Percentiles rank a stretch among this genome's conserved stretches.
These are phyloP conservation scores for Dusona sp. DNA, from an alignment of 2,888 invertebrate species.

Conservation along the genomic window DNA sequence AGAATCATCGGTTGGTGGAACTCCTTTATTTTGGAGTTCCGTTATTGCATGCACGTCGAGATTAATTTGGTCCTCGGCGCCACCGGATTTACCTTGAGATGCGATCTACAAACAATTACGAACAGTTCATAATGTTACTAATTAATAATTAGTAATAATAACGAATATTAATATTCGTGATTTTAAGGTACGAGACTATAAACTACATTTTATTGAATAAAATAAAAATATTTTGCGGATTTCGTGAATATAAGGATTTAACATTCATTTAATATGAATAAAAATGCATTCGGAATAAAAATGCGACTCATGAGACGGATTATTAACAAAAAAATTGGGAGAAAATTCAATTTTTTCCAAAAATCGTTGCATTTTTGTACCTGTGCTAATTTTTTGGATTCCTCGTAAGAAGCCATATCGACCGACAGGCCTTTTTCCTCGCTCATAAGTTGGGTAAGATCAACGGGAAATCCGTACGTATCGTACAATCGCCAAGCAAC, in stretches of 20 bases:
- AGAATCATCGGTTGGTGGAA: conserved; percentile 95
- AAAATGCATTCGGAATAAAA: not conserved
- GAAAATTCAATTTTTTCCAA: not conserved
- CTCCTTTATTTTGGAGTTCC: conserved; percentile 91
- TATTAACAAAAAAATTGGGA: not conserved
- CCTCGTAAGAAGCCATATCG: conserved; percentile 96
- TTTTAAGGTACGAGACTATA: not conserved
- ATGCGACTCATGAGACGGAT: not conserved
- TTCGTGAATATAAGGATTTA: not conserved
- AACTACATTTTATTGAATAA: no score
- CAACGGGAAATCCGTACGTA: conserved; percentile 99
- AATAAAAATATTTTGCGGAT: no score
- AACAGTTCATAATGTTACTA: conserved; percentile 41
- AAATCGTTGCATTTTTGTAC: conserved; percentile 74
- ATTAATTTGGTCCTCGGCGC: conserved; percentile 93
- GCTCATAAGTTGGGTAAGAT: conserved; percentile 98
- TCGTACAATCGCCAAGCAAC: conserved; percentile 99
- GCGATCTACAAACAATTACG: conserved; percentile 87
- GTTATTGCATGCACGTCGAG: conserved; percentile 98
- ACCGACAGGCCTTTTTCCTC: conserved; percentile 96
- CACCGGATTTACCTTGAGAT: conserved; percentile 94
- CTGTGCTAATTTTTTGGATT: conserved; percentile 95
- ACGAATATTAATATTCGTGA: not conserved
- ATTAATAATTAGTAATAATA: not conserved
- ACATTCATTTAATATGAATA: not conserved